Conservation (phyloP, 2,113 vertebrate genomes). For the Notothenia rossii region DNA sequence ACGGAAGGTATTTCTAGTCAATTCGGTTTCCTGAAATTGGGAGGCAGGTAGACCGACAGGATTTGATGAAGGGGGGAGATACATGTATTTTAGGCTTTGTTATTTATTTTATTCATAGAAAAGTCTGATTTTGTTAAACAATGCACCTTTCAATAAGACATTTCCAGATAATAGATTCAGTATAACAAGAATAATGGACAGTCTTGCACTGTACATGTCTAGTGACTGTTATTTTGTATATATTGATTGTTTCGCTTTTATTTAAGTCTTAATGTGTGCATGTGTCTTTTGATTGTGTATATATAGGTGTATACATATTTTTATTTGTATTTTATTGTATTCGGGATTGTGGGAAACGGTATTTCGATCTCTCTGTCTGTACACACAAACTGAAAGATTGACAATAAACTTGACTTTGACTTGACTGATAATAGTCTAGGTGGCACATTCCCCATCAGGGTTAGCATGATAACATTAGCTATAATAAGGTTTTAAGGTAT, state of each 20-base stretch:
- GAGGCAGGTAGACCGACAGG: neutral
- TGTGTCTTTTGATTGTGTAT: too few relatives aligned
- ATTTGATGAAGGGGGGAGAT: neutral
- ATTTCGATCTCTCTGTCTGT: too few relatives aligned
- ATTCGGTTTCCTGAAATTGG: constrained; percentile 40
- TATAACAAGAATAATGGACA: neutral
- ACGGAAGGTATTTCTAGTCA: constrained; percentile 31
- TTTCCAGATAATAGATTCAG: neutral
- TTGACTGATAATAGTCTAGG: neutral
- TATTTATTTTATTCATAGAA: neutral
- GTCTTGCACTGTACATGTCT: too few relatives aligned
- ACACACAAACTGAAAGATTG: too few relatives aligned
- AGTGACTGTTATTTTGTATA: too few relatives aligned
- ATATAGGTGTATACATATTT: too few relatives aligned
- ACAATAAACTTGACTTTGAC: too few relatives aligned
- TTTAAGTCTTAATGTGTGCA: too few relatives aligned
- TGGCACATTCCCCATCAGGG: neutral
- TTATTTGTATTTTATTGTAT: too few relatives aligned
- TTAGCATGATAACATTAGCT: neutral
- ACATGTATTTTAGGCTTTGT: constrained; percentile 31
- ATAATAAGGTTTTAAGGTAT: too few relatives aligned
- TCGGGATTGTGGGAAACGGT: too few relatives aligned
- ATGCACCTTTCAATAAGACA: neutral
- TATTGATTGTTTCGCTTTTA: too few relatives aligned
- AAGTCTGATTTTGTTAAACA: neutral